phyloP scores from a whole-genome alignment of 2,888 invertebrate species.

The Ectropis crepuscularia region DNA sequence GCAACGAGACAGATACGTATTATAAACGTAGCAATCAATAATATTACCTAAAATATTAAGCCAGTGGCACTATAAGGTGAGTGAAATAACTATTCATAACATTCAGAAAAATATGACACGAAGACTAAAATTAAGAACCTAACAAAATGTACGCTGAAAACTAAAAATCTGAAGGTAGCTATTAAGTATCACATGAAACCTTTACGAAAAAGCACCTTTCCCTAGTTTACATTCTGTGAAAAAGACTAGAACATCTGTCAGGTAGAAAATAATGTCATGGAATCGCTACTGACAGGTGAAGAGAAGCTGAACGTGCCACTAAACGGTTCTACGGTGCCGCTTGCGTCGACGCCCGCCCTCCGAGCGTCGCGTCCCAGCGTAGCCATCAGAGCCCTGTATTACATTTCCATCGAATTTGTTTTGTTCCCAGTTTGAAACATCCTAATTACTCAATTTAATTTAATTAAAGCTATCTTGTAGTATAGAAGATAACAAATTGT shows the following conservation, averaged over 20 bases:
- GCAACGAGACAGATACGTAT: constrained; percentile 75
- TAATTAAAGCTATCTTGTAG: constrained; percentile 41
- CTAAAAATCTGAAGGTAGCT: constrained; percentile 55
- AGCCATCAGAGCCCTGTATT: constrained; percentile 24
- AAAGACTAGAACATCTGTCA: constrained; percentile 78
- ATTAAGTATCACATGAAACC: constrained; percentile 71
- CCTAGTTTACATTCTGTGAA: constrained; percentile 76
- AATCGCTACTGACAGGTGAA: constrained; percentile 52
- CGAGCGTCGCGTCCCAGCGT: neutral
- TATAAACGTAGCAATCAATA: constrained; percentile 52
- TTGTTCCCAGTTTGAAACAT: constrained; percentile 33
- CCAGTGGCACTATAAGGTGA: constrained; percentile 80
- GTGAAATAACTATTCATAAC: constrained; percentile 58
- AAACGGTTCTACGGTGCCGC: constrained; percentile 5
- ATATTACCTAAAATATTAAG: constrained; percentile 68
- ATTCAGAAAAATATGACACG: constrained; percentile 80
- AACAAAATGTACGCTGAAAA: constrained; percentile 56
- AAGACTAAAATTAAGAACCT: constrained; percentile 68
- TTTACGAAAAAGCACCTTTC: constrained; percentile 78
- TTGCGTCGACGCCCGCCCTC: neutral
- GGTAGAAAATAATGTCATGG: constrained; percentile 71
- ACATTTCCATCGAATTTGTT: constrained; percentile 24
- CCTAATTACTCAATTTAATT: constrained; percentile 33
- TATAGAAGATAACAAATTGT: constrained; percentile 31
- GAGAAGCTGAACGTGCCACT: constrained; percentile 14